Evolutionary conservation across 2,888 invertebrate genomes (phyloP), one percentile per base, ranked within the genome.

Genomic region (Rhodophaea formosa): DNA sequence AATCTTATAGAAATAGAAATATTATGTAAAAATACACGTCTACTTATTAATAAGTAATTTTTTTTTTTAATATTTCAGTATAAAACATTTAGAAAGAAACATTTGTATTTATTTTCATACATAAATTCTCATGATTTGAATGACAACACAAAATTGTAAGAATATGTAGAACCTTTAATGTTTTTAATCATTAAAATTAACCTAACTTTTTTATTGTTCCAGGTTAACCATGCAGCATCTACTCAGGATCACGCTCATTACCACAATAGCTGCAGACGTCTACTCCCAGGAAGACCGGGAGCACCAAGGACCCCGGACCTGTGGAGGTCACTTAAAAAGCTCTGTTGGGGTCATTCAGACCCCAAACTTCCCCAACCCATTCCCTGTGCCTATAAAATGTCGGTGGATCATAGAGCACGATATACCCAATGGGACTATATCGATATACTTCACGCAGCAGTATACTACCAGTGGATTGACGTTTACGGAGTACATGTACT

Each of bases 381-480:
- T 97, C 82, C 92, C 93, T 7, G 95, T 96, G 45, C 98, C 98
- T 14, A 94, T 97, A 62, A 93, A 93, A 68, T 97, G 97, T 81
- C 93, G 95, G 69, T 98, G 97, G 97, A 93, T 97, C 59, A 96
- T 98, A 76, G 85, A 88, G 61, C 96, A 97, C 75, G 95, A 95
- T n/a, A 94, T 95, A 63, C 91, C 92, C 59, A 95, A 95, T 70
- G 93, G 94, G 8, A 94, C 95, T 54, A 97, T 97, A 74, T 94
- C 96, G 65, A 93, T 98, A 65, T 97, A 97, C 79, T 93, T 98
- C 69, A 97, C 97, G 1, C 97, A 98, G 77, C 93, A 97, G 70
- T 98, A 96, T 88, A 95, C 96, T 46, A 94, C 95, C 68, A 94
- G 95, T 71, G 96, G 96, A 0, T 84, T 96, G 8, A 94, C 93